These are phyloP conservation scores for Bombus breviceps DNA, from an alignment of 1,140 invertebrate species.

Conservation along the genomic window DNA sequence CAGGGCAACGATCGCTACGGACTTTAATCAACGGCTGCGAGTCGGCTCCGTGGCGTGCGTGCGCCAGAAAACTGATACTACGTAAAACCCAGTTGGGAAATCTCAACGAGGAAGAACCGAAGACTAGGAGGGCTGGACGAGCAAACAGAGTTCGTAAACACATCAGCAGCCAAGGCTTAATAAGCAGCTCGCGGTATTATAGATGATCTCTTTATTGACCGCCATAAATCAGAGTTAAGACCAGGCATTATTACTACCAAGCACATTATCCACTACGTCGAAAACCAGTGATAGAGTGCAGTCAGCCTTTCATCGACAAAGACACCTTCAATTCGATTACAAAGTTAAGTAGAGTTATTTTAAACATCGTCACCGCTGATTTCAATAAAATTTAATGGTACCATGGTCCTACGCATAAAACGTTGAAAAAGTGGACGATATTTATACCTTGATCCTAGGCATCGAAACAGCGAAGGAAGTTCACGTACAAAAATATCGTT, in stretches of 20 bases:
- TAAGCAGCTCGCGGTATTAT: constrained; percentile 47
- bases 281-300: constrained; percentile 30
- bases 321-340: constrained; percentile 7
- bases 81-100: neutral
- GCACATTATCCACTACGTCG: constrained; percentile 32
- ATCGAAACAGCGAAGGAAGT: no score
- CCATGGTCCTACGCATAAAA: no score
- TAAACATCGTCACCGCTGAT: no score
- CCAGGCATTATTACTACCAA: constrained; percentile 44
- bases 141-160: constrained; percentile 46
- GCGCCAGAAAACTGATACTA: constrained; percentile 27
- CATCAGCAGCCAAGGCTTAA: constrained; percentile 38
- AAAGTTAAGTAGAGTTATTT: no score
- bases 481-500: no score
- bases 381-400: no score
- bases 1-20: neutral
- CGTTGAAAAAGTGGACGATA: no score
- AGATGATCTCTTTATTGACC: constrained; percentile 57
- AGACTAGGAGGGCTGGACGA: constrained; percentile 9
- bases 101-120: neutral
- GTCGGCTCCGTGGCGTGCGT: neutral
- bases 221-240: constrained; percentile 56
- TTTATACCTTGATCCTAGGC: no score
- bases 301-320: constrained; percentile 9
- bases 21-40: constrained; percentile 24